These are phyloP conservation scores for Xiphophorus birchmanni DNA, from an alignment of 2,797 vertebrate species.

Conservation along the genomic window DNA sequence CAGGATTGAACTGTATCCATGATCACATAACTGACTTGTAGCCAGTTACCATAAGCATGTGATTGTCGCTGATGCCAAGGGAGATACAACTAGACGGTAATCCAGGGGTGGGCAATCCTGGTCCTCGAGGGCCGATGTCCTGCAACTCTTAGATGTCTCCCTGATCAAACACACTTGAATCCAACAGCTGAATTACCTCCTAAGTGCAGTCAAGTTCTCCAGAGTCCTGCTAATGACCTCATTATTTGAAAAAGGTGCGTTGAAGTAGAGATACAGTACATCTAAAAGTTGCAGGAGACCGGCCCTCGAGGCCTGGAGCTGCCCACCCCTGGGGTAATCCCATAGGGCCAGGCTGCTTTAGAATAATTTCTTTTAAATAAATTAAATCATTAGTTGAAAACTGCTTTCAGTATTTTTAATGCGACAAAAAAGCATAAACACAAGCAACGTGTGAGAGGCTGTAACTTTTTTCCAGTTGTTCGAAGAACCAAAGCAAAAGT, in stretches of 20 bases:
- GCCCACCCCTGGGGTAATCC: not conserved
- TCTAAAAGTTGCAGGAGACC: no score
- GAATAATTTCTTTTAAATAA: not conserved
- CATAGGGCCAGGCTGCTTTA: not conserved
- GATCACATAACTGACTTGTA: not conserved
- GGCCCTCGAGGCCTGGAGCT: no score
- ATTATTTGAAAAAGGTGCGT: no score
- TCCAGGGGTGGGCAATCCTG: not conserved
- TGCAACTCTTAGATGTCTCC: no score
- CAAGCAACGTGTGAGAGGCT: not conserved
- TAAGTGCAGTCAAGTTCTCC: no score
- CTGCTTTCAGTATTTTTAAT: not conserved
- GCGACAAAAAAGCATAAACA: not conserved
- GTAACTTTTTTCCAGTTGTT: not conserved
- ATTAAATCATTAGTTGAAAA: not conserved
- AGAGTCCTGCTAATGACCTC: no score
- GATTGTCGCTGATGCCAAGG: not conserved
- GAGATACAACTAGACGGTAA: not conserved
- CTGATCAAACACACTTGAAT: no score
- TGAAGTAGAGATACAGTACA: no score
- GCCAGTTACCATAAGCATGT: not conserved
- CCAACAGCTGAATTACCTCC: no score
- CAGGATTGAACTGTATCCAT: not conserved
- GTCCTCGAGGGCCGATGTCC: no score
- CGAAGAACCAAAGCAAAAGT: not conserved